Evolutionary conservation across 2,888 invertebrate genomes (phyloP).

Genomic region (Volucella inflata): DNA sequence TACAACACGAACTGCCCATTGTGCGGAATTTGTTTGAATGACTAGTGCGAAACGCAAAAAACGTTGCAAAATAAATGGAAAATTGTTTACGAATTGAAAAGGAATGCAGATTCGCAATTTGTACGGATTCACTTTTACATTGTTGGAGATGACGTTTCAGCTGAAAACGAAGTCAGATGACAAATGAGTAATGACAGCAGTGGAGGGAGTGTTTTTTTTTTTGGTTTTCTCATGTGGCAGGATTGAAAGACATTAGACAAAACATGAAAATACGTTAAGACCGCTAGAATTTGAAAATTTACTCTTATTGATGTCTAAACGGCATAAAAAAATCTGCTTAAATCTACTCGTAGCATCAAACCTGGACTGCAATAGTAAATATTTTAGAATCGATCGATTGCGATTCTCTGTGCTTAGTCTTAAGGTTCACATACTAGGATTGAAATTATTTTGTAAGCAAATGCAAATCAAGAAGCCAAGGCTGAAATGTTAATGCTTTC

Average conservation of each 20-base stretch:
- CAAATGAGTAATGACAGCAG: background rate
- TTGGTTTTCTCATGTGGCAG: constrained; percentile 3
- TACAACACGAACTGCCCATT: constrained; percentile 82
- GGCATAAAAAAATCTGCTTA: too few relatives aligned
- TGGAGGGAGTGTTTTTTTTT: background rate
- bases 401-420: too few relatives aligned
- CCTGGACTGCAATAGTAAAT: too few relatives aligned
- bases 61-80: background rate
- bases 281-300: too few relatives aligned
- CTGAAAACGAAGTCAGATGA: constrained; percentile 21
- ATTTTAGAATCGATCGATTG: too few relatives aligned
- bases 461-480: too few relatives aligned
- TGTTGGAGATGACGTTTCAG: constrained; percentile 33
- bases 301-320: too few relatives aligned
- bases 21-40: constrained; percentile 31
- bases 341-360: too few relatives aligned
- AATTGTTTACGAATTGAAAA: constrained; percentile 29
- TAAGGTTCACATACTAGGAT: too few relatives aligned
- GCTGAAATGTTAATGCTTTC: too few relatives aligned
- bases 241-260: background rate
- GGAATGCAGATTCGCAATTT: constrained; percentile 49
- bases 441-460: too few relatives aligned
- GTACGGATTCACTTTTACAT: constrained; percentile 64
- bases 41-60: background rate
- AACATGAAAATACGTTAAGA: too few relatives aligned